Conservation (phyloP, 1,140 invertebrate species). For the Drosophila burlai region DNA sequence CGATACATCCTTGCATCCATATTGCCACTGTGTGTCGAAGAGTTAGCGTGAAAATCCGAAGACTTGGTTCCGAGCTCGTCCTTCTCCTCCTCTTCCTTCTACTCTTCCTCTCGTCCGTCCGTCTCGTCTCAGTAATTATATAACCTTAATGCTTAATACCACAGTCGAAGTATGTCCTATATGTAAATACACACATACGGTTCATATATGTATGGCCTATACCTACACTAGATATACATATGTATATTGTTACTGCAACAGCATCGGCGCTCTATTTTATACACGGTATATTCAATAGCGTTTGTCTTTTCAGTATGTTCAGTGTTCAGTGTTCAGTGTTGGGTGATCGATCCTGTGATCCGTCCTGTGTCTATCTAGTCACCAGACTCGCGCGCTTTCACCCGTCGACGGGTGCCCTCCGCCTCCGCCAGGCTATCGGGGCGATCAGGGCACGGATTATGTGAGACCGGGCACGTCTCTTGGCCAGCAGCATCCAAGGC, state of each 20-base stretch:
- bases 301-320: conserved; percentile 11
- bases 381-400: conserved; percentile 14
- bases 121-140: conserved; percentile 48
- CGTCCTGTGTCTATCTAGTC: conserved; percentile 15
- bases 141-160: conserved; percentile 85
- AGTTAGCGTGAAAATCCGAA: conserved; percentile 43
- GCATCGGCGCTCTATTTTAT: conserved; percentile 69
- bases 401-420: conserved; percentile 18
- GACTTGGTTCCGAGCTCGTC: conserved; percentile 34
- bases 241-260: conserved; percentile 76
- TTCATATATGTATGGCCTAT: conserved; percentile 54
- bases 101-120: conserved; percentile 4
- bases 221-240: conserved; percentile 61
- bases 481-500: conserved; percentile 45
- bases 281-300: conserved; percentile 77
- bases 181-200: conserved; percentile 49
- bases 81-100: conserved; percentile 1
- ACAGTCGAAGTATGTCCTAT: conserved; percentile 84
- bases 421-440: conserved; percentile 30
- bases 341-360: conserved; percentile 3
- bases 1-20: not conserved
- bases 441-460: conserved; percentile 32
- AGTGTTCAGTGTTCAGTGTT: conserved; percentile 10
- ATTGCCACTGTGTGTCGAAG: conserved; percentile 17
- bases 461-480: conserved; percentile 27